Base-by-base conservation (phyloP, 2,797 vertebrate species). In the Atherinosoma microstoma region DNA sequence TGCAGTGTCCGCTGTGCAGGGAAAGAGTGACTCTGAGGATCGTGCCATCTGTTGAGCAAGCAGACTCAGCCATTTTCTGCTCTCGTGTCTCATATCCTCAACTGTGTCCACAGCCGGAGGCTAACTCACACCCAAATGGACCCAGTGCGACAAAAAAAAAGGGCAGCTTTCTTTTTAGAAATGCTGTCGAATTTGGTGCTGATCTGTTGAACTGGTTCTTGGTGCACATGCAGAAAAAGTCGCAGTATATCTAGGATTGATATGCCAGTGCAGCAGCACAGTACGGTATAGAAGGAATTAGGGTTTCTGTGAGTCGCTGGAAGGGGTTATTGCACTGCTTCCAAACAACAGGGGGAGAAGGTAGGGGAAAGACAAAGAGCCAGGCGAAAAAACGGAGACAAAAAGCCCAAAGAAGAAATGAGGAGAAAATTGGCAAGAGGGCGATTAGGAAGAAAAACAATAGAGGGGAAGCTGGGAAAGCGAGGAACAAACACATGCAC, bases 1-100 rank as follows among this genome's bases (percentile, higher is more conserved):
- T 63, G 67, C 68, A 57, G 74, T 71, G 76, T 74, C 82, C 76
- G 71, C 71, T 45, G 77, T 81, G 77, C 70, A 76, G 67, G 72
- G 73, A 67, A 61, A 83, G 84, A 86, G 87, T 86, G 87, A 88
- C 86, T 88, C 73, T 3, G 69, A 91, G 87, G 72, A 76, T 64
- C 5, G 49, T 38, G 86, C 93, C 92, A 94, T 94, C 92, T 94
- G 92, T 93, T 91, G 85, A 91, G 78, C 89, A 79, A 82, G 87
- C 86, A 89, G 74, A 88, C 85, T 92, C 92, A 89, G 91, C 90
- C 91, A 83, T 92, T 92, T 90, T 85, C 74, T 83, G 80, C 88
- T 80, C 87, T 82, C 29, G 35, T 64, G 36, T 84, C 84, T 77
- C 70, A 78, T 87, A 80, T 85, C 84, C 83, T 83, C 76, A 69